A percentile compares a stretch with the other conserved stretches of the same genome.
These are phyloP conservation scores for Periophthalmus modestus DNA, from an alignment of 2,113 vertebrate genomes.

Conservation along the genomic window DNA sequence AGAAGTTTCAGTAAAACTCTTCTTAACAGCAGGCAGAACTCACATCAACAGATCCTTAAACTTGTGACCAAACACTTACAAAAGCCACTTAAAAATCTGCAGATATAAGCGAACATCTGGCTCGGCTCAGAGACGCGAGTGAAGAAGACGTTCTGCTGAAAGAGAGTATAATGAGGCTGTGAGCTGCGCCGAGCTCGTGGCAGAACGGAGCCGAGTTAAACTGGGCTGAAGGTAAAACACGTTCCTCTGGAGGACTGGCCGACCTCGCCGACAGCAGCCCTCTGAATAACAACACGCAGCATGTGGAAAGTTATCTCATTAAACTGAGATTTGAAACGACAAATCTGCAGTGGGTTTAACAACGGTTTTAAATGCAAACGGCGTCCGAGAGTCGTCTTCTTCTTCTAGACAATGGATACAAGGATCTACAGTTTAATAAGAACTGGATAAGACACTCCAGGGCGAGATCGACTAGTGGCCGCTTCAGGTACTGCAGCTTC, in stretches of 20 bases:
- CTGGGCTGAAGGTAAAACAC: background rate
- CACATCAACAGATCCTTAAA: conserved; percentile 3
- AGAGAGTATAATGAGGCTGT: conserved; percentile 58
- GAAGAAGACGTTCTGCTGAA: conserved; percentile 31
- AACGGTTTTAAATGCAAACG: background rate
- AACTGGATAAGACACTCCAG: too few relatives aligned
- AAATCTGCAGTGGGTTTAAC: background rate
- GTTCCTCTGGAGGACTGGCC: background rate
- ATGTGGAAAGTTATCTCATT: background rate
- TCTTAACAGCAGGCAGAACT: background rate
- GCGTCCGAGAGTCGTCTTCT: too few relatives aligned
- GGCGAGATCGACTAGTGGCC: too few relatives aligned
- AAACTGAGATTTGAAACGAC: background rate
- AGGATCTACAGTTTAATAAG: too few relatives aligned
- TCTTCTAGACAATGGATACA: too few relatives aligned
- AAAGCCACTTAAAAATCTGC: background rate
- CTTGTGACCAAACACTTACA: conserved; percentile 5
- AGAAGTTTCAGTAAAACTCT: background rate
- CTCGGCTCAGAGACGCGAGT: conserved; percentile 9
- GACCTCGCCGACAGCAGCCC: background rate
- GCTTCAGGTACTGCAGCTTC: too few relatives aligned
- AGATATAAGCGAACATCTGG: background rate
- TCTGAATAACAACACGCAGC: background rate
- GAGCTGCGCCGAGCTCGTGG: conserved; percentile 42
- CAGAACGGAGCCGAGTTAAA: conserved; percentile 25